Evolutionary conservation across 35 echinoderm and acorn worm genomes (phyloP), one percentile per base, ranked within the genome.

Genomic region (Strongylocentrotus purpuratus): DNA sequence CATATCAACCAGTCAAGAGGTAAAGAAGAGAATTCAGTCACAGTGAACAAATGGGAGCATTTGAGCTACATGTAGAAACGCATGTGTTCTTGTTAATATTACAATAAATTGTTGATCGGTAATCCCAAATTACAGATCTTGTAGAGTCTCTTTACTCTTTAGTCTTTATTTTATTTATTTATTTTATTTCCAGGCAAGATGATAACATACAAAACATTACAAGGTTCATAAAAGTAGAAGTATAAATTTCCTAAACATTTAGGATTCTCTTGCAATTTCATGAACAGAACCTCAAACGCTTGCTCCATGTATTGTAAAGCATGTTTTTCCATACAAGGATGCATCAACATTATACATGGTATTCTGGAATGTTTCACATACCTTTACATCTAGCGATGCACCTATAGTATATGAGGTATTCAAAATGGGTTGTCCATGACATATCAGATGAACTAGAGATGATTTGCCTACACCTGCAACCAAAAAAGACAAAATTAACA

Each of bases 401-500:
- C 98, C 98, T 86, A 99, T 99, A 7, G 98, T 99, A 93, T 95
- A 99, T 46, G 96, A 96, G n/a, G 97, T 86, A 95, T 96, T 97
- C 25, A 94, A 59, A 33, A 96, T 97, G 32, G 97, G 96, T 94
- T 95, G 94, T 85, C 88, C 95, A 65, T 97, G 98, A 94, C 97
- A 97, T 22, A 99, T 95, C 47, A 99, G 94, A 70, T 97, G 96
- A 46, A 99, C 98, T 94, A 97, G 88, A 93, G 97, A 96, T 91
- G 98, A 99, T 92, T 99, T 99, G 28, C 98, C 98, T 9, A 99
- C 98, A 94, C 98, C 98, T 99, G 48, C 7, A 87, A 94, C n/a
- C n/a, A 61, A 5, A 88, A 50, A 95, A 92, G 48, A 50, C 0
- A 94, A 47, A 28, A 88, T n/a, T n/a, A n/a, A n/a, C n/a, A 86